Evolutionary conservation across 2,797 vertebrate genomes (phyloP).

Genomic region (Sorex maritimensis): DNA sequence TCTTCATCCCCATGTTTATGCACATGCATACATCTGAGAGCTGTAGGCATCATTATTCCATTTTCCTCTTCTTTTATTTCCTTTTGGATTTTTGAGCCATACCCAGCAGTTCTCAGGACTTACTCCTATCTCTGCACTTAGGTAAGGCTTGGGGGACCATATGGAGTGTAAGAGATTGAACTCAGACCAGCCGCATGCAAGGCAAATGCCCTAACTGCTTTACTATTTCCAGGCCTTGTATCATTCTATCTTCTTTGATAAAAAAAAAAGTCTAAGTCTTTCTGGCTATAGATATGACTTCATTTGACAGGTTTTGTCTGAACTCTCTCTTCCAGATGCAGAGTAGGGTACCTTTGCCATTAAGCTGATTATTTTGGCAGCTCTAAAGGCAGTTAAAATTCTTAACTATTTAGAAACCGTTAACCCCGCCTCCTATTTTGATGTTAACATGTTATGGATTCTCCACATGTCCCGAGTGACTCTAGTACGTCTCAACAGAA

Average conservation of each 20-base stretch:
- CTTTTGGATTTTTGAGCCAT: too few species aligned
- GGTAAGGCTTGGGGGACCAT: too few species aligned
- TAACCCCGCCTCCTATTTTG: not conserved
- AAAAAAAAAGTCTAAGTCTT: not conserved
- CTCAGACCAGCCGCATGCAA: too few species aligned
- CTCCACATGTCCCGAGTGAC: not conserved
- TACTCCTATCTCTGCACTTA: too few species aligned
- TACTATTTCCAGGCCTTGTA: too few species aligned
- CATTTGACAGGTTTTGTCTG: not conserved
- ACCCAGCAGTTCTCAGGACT: too few species aligned
- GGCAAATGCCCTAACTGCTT: too few species aligned
- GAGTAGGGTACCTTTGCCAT: not conserved
- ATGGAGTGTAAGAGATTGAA: too few species aligned
- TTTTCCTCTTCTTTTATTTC: not conserved
- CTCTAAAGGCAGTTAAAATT: constrained; percentile 10
- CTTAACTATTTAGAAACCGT: not conserved
- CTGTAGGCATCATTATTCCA: not conserved
- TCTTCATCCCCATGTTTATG: not conserved
- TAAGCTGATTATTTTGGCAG: constrained; percentile 48
- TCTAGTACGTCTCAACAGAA: constrained; percentile 65
- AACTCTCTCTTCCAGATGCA: not conserved
- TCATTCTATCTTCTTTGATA: not conserved
- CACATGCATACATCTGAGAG: not conserved
- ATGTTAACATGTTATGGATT: constrained; percentile 63
- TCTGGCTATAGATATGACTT: not conserved